A percentile compares a stretch with the other conserved stretches of the same genome.
These are phyloP conservation scores for Aradophagus sp. DNA, from an alignment of 1,140 invertebrate species.

Conservation along the genomic window DNA sequence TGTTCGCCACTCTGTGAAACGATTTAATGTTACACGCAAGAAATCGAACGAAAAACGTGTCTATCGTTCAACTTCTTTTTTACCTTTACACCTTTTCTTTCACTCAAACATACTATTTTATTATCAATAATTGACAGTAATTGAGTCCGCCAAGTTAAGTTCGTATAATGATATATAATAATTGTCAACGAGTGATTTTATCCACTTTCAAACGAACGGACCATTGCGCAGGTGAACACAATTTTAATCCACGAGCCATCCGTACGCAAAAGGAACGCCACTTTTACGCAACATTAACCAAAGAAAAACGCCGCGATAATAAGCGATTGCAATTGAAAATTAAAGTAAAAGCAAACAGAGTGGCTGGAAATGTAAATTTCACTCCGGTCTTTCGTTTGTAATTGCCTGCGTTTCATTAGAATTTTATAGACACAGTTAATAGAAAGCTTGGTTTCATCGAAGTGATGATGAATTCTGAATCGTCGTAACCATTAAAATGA, in stretches of 20 bases:
- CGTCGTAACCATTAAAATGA: background rate
- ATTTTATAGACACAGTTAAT: constrained; percentile 8
- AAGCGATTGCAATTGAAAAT: constrained; percentile 25
- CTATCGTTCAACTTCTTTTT: no score
- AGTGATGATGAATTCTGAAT: background rate
- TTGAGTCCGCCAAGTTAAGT: no score
- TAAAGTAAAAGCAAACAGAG: constrained; percentile 40
- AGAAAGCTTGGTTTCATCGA: constrained; percentile 15
- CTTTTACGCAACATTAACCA: constrained; percentile 30
- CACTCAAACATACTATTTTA: no score
- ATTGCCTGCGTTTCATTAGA: constrained; percentile 21
- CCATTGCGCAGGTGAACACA: background rate
- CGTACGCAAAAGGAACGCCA: background rate
- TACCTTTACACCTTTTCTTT: no score
- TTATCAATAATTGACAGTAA: no score
- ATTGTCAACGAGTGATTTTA: no score
- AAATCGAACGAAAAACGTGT: no score
- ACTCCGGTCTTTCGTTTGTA: constrained; percentile 22
- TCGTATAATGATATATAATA: no score
- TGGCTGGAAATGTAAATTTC: constrained; percentile 35
- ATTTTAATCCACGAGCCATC: constrained; percentile 1
- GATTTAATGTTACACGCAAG: no score
- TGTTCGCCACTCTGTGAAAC: no score
- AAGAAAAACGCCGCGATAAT: constrained; percentile 22
- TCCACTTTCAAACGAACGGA: no score